Conservation (phyloP, 2,888 invertebrate species). For the Mythimna ferrago region DNA sequence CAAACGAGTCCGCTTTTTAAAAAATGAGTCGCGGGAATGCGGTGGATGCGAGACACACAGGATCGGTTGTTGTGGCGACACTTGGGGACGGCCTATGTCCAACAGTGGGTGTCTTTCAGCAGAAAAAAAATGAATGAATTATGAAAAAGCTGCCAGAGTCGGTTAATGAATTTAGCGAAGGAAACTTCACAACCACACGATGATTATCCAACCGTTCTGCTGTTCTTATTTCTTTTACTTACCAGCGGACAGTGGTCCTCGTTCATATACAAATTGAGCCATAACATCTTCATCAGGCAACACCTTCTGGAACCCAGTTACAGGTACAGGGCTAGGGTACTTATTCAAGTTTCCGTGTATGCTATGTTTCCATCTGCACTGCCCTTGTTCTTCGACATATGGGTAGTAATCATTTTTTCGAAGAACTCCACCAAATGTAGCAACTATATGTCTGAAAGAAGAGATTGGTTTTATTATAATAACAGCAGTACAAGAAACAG, state of each 20-base stretch:
- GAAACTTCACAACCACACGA: too few species aligned
- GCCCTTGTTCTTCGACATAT: slow-evolving; percentile 1
- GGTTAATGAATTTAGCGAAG: too few species aligned
- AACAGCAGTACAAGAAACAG: too few species aligned
- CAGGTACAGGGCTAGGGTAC: slow-evolving; percentile 32
- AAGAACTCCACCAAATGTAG: slow-evolving; percentile 70
- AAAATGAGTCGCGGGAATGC: too few species aligned
- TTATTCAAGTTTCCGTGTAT: neutral
- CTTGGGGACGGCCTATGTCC: too few species aligned
- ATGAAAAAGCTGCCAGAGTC: too few species aligned
- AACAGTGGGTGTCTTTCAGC: too few species aligned
- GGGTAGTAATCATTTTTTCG: slow-evolving; percentile 58
- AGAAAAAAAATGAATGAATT: too few species aligned
- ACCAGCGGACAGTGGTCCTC: slow-evolving; percentile 54
- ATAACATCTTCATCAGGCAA: slow-evolving; percentile 36
- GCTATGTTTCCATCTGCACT: slow-evolving; percentile 32
- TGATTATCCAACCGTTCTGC: neutral
- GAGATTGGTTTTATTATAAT: neutral
- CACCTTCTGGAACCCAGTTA: slow-evolving; percentile 43
- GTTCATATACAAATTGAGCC: slow-evolving; percentile 20
- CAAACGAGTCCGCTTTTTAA: too few species aligned
- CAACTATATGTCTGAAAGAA: slow-evolving; percentile 52
- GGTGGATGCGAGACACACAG: too few species aligned
- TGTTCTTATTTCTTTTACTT: neutral
- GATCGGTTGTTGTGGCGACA: too few species aligned